Evolutionary conservation across 2,797 vertebrate genomes (phyloP).

Genomic region (Sebastes nivosus): DNA sequence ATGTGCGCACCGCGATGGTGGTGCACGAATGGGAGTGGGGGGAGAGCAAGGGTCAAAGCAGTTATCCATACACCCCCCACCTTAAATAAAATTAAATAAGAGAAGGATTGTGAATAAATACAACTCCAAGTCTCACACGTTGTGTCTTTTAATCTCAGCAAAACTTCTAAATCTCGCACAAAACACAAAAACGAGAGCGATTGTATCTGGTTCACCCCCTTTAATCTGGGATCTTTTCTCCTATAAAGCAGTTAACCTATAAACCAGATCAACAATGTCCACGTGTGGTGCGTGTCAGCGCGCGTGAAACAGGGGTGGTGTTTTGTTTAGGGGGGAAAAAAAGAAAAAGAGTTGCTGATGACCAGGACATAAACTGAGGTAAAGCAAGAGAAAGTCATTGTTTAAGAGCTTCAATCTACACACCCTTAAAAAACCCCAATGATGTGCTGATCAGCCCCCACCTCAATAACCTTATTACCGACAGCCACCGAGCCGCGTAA

Average conservation of each 20-base stretch:
- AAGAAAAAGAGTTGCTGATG: slow-evolving; percentile 7
- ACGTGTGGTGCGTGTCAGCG: not conserved
- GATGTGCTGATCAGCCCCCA: slow-evolving; percentile 37
- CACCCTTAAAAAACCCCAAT: slow-evolving; percentile 6
- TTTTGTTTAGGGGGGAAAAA: not conserved
- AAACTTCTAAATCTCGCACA: not conserved
- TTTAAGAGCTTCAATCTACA: slow-evolving; percentile 3
- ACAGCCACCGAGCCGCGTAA: not conserved
- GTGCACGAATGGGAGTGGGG: slow-evolving; percentile 62
- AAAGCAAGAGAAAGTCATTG: slow-evolving; percentile 4
- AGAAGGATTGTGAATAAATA: not conserved
- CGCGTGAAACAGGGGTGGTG: not conserved
- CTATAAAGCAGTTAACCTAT: not conserved
- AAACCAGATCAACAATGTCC: not conserved
- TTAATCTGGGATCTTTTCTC: not conserved
- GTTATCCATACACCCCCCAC: slow-evolving; percentile 24
- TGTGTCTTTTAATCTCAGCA: not conserved
- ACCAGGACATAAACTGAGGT: not conserved
- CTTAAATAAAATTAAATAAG: not conserved
- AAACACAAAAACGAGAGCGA: not conserved
- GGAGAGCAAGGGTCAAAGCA: slow-evolving; percentile 66
- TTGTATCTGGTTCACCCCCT: not conserved
- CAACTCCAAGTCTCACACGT: not conserved
- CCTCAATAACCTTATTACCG: not conserved
- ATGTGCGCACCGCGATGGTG: slow-evolving; percentile 54